phyloP scores from a whole-genome alignment of 2,113 vertebrate genomes.

The Glaucidium brasilianum region DNA sequence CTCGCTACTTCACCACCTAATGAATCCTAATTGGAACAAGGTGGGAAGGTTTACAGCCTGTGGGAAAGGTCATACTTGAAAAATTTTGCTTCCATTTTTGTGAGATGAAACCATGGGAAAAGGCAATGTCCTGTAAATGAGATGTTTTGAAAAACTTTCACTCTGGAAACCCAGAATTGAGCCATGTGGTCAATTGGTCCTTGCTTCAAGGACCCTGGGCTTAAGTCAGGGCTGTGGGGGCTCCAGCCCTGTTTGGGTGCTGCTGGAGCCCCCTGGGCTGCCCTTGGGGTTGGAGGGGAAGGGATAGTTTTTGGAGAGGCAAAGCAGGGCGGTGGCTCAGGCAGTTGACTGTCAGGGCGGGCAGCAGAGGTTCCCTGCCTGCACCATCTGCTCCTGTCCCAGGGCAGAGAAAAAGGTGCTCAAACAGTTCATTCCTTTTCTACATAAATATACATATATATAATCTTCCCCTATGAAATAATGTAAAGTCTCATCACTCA shows the following conservation, averaged over 20 bases:
- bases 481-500: background rate
- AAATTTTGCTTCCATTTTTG: background rate
- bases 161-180: background rate
- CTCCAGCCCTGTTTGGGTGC: background rate
- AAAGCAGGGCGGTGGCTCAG: background rate
- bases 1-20: background rate
- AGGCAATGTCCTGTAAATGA: background rate
- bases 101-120: background rate
- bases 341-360: rapidly evolving
- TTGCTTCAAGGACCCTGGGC: background rate
- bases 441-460: background rate
- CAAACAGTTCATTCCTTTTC: background rate
- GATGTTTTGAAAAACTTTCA: background rate
- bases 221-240: background rate
- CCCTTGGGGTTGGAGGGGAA: background rate
- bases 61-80: background rate
- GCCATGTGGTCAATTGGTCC: rapidly evolving
- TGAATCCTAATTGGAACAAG: background rate
- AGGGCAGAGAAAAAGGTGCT: background rate
- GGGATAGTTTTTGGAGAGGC: background rate
- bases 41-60: background rate
- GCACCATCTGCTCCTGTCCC: background rate
- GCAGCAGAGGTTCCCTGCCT: background rate
- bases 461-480: background rate
- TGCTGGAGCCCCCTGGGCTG: rapidly evolving